These are phyloP conservation scores for Notarius quadriscutis DNA, from an alignment of 2,113 vertebrate species.

Conservation along the genomic window DNA sequence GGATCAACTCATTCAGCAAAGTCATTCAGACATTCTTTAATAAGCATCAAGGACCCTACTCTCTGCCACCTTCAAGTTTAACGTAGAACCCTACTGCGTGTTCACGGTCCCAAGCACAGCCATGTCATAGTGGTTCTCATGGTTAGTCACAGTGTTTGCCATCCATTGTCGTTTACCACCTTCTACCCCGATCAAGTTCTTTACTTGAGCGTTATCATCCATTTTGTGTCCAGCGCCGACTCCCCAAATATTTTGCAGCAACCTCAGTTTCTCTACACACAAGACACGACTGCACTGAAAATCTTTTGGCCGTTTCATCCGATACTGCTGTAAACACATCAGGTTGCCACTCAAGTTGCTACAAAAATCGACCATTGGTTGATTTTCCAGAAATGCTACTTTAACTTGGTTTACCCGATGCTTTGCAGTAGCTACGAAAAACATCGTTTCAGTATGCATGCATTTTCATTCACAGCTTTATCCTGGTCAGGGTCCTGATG, in stretches of 20 bases:
- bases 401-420: background rate
- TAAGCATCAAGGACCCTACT: background rate
- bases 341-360: background rate
- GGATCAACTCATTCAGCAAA: background rate
- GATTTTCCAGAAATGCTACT: background rate
- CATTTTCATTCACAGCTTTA: background rate
- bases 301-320: background rate
- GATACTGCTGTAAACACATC: background rate
- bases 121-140: background rate
- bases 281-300: background rate
- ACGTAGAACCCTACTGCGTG: background rate
- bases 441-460: no score
- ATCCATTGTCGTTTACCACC: no score
- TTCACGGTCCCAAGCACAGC: background rate
- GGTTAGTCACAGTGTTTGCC: background rate
- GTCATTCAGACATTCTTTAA: background rate
- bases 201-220: no score
- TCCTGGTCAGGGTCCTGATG: background rate
- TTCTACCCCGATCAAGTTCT: no score
- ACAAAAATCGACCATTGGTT: background rate
- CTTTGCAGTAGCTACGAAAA: background rate
- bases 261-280: background rate
- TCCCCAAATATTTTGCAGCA: background rate
- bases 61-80: background rate
- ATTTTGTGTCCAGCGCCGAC: background rate